These are phyloP conservation scores for Porites divaricata DNA, from an alignment of 92 coral and sea anemone genomes.

Conservation along the genomic window DNA sequence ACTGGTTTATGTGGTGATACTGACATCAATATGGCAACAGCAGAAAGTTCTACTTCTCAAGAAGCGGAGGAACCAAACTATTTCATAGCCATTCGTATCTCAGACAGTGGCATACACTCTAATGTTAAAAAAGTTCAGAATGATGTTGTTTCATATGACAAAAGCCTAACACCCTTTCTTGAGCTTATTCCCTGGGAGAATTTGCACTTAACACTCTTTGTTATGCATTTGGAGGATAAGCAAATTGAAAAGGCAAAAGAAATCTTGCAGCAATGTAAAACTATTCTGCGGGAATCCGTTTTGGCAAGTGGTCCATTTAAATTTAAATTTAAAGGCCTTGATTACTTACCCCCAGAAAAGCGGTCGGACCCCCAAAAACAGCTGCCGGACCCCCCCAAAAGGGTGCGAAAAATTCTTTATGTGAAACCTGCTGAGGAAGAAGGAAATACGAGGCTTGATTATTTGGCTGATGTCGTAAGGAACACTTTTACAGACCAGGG, in stretches of 20 bases:
- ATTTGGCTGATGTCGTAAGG: slow-evolving; percentile 59
- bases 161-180: slow-evolving; percentile 73
- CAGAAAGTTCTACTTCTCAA: slow-evolving; percentile 13
- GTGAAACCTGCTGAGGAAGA: slow-evolving; percentile 69
- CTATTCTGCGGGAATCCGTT: slow-evolving; percentile 42
- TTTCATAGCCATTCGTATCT: slow-evolving; percentile 88
- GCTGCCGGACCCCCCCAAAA: too few species aligned
- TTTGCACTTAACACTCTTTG: slow-evolving; percentile 89
- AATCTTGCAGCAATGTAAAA: slow-evolving; percentile 62
- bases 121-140: slow-evolving; percentile 78
- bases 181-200: slow-evolving; percentile 82
- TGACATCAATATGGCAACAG: background rate
- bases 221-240: slow-evolving; percentile 75
- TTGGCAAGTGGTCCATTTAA: slow-evolving; percentile 25
- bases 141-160: slow-evolving; percentile 56
- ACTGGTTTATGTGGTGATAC: slow-evolving; percentile 24
- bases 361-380: too few species aligned
- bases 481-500: slow-evolving; percentile 67
- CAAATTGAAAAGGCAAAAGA: slow-evolving; percentile 67
- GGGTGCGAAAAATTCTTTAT: slow-evolving; percentile 87
- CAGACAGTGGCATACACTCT: slow-evolving; percentile 78
- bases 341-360: too few species aligned
- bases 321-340: slow-evolving; percentile 82
- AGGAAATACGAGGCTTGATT: slow-evolving; percentile 49
- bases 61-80: slow-evolving; percentile 80